Base-by-base conservation (phyloP, 2,797 vertebrate genomes). In the Pterois miles region DNA sequence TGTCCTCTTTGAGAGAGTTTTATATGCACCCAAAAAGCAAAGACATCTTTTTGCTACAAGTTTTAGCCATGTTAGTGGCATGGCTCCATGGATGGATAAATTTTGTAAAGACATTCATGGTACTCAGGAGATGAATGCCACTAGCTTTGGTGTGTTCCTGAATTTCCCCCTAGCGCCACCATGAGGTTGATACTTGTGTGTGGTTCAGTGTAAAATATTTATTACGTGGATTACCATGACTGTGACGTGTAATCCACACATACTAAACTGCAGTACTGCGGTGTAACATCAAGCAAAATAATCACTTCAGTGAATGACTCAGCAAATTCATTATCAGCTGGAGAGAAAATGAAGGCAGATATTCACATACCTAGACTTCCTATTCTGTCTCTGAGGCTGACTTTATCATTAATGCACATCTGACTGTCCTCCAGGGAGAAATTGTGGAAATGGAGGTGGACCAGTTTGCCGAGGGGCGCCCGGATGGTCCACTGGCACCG, bases 361-460 rank as follows among this genome's bases (percentile, higher is more conserved):
- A 54, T 48, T 78, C 22, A 82, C 83, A 62, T 84, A 96, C 96
- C 95, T 57, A 96, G 82, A 66, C 71, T 88, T 83, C 95, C 91
- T 8, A 87, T 16, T 36, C 68, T 75, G 85, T 96, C 95, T 2
- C 74, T 81, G 83, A 96, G 65, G 38, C 50, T 80, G 86, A 96
- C 86, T 85, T 90, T 95, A 90, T 96, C 94, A 36, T 91, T 94
- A 6, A 93, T 14, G 69, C 95, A 96, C 71, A 90, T n/a, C 65
- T 66, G 68, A 81, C 91, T 95, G 65, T 95, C 91, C 91, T 96
- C 95, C 82, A 96, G 89, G n/a, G 94, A 95, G 82, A 96, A 95
- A 74, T 72, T 84, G 46, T 74, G 60, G 80, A 96, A 96, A 54
- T 88, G 92, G 57, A 96, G 87, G 80, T 93, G 90, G 64, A 96